Evolutionary conservation across 2,888 invertebrate species (phyloP).

Genomic region (Rugalucina vietnamica): DNA sequence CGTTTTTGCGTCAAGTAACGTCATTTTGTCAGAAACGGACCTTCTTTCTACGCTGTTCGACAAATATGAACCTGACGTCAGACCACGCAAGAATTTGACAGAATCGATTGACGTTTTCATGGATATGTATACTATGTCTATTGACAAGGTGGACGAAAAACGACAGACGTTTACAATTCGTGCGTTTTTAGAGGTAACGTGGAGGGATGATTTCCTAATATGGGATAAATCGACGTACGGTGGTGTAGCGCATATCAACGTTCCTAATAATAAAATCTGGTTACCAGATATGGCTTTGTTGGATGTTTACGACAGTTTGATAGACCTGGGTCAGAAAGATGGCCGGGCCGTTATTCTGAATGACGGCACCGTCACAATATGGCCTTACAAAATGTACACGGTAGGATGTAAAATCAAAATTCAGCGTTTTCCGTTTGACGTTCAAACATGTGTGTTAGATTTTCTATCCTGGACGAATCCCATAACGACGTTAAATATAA

Average conservation of each 20-base stretch:
- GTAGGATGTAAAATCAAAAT: slow-evolving; percentile 48
- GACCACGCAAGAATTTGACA: slow-evolving; percentile 22
- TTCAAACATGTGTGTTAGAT: slow-evolving; percentile 61
- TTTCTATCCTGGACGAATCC: slow-evolving; percentile 59
- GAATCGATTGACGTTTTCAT: slow-evolving; percentile 36
- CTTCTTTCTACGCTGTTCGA: background rate
- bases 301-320: slow-evolving; percentile 48
- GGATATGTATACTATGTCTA: slow-evolving; percentile 55
- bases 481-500: background rate
- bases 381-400: slow-evolving; percentile 55
- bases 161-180: slow-evolving; percentile 47
- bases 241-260: slow-evolving; percentile 45
- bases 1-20: background rate
- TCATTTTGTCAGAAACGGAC: background rate
- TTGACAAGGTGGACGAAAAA: slow-evolving; percentile 58
- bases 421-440: slow-evolving; percentile 62
- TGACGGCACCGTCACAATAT: slow-evolving; percentile 54
- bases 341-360: slow-evolving; percentile 40
- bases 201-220: slow-evolving; percentile 55
- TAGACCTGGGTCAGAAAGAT: slow-evolving; percentile 52
- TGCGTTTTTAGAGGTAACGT: slow-evolving; percentile 54
- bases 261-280: slow-evolving; percentile 54
- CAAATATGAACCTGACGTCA: slow-evolving; percentile 14
- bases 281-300: slow-evolving; percentile 54
- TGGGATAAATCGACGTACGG: slow-evolving; percentile 42